Percentiles rank a stretch among this genome's conserved stretches.
These are phyloP conservation scores for Dryobotodes eremita DNA, from an alignment of 2,888 invertebrate genomes.

Conservation along the genomic window DNA sequence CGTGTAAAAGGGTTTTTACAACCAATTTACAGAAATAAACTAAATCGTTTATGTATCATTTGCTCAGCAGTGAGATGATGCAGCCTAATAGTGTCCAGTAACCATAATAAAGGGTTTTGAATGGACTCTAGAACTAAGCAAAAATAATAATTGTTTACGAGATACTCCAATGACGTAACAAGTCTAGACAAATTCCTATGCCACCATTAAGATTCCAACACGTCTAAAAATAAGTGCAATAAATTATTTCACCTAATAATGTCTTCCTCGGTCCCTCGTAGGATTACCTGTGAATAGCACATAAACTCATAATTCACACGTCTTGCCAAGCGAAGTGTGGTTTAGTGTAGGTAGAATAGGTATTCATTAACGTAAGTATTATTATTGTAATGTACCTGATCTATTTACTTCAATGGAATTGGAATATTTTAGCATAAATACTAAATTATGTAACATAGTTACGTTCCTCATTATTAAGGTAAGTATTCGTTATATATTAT, in stretches of 20 bases:
- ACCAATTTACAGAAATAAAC: not conserved
- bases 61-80: not conserved
- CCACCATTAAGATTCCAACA: slow-evolving; percentile 25
- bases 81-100: not conserved
- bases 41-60: not conserved
- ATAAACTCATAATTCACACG: slow-evolving; percentile 25
- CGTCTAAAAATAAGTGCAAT: slow-evolving; percentile 53
- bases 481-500: not conserved
- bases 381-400: slow-evolving; percentile 13
- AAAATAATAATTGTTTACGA: not conserved
- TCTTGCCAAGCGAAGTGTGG: slow-evolving; percentile 38
- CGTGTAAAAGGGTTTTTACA: not conserved
- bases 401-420: not conserved
- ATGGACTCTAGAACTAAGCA: not conserved
- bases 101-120: not conserved
- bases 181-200: slow-evolving; percentile 32
- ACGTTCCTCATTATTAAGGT: not conserved
- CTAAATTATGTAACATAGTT: not conserved
- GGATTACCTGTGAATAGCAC: slow-evolving; percentile 53
- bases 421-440: slow-evolving; percentile 35
- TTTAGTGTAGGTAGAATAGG: not conserved
- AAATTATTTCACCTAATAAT: slow-evolving; percentile 52
- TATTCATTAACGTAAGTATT: not conserved
- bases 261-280: slow-evolving; percentile 16
- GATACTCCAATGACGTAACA: slow-evolving; percentile 17